Percentiles rank a stretch among this genome's conserved stretches.
Conservation (phyloP, 2,113 vertebrate genomes). For the Coryphaenoides rupestris region DNA sequence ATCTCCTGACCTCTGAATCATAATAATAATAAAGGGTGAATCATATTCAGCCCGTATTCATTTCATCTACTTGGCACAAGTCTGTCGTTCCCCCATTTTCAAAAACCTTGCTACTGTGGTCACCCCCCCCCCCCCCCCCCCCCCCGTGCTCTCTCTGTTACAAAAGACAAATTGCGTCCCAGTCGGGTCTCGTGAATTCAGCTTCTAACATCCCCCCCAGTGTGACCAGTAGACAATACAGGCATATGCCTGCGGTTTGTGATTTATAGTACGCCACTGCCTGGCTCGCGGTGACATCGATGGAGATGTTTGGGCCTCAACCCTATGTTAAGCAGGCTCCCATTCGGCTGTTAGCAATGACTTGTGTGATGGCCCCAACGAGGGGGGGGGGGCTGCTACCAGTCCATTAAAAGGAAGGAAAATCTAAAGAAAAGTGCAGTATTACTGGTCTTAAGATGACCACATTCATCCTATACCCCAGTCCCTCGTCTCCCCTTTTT, state of each 20-base stretch:
- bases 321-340: neutral
- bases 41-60: slow-evolving; percentile 30
- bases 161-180: slow-evolving; percentile 23
- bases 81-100: slow-evolving; percentile 10
- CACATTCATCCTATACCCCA: too few relatives aligned
- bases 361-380: slow-evolving; percentile 27
- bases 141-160: slow-evolving; percentile 9
- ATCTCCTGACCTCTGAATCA: too few relatives aligned
- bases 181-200: slow-evolving; percentile 28
- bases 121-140: neutral
- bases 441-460: too few relatives aligned
- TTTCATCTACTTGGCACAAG: slow-evolving; percentile 29
- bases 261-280: slow-evolving; percentile 32
- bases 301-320: slow-evolving; percentile 20
- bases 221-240: slow-evolving; percentile 12
- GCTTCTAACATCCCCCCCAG: slow-evolving; percentile 18
- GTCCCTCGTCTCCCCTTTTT: too few relatives aligned
- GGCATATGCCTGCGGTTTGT: slow-evolving; percentile 1
- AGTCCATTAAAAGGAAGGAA: too few relatives aligned
- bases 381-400: slow-evolving; percentile 17
- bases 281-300: slow-evolving; percentile 2
- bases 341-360: neutral
- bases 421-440: too few relatives aligned
- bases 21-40: slow-evolving; percentile 3
- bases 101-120: slow-evolving; percentile 24